Base-by-base conservation (phyloP, 2,797 vertebrate species). In the Carapus acus region DNA sequence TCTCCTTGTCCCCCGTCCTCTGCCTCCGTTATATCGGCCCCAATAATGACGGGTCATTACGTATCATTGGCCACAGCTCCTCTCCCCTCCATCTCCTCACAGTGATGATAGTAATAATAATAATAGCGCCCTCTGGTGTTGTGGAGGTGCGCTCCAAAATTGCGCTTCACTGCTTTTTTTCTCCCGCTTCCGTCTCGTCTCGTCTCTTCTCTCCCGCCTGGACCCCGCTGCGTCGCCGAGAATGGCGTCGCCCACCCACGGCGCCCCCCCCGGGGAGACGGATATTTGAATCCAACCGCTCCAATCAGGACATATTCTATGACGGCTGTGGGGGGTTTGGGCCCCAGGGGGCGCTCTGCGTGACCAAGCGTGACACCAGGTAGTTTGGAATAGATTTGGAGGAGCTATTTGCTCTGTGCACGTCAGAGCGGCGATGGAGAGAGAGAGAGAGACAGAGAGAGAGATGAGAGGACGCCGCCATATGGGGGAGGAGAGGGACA, bases 41-140 rank as follows among this genome's bases (percentile, higher is more conserved):
- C 67, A 73, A 85, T 83, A 71, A 85, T 79, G 82, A 86, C 72
- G 69, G 80, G 84, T 80, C 69, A 67, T 73, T 52, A 55, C 75
- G 72, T 69, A 66, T 65, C 64, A 58, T 71, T 69, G 66, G 68
- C 68, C 61, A 59, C 62, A 76, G 73, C 72, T 49, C 67, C 61
- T 71, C 68, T 67, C 61, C 67, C 67, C 61, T 75, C 72, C 68
- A 69, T 80, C 66, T 70, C 73, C 78, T 80, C 81, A 76, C 65
- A 65, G 58, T 70, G 69, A 71, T 60, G 68, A 56, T 49, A 61
- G 51, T 75, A 54, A 62, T 43, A 50, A 54, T 40, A 63, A 69
- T 23, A 48, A 52, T 48, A 72, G 56, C 66, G 59, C 65, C 50
- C 53, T 72, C 65, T 24, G 5, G 37, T 68, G 69, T 78, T 67